Evolutionary conservation across 2,113 vertebrate species (phyloP).

Genomic region (Catagonus wagneri): DNA sequence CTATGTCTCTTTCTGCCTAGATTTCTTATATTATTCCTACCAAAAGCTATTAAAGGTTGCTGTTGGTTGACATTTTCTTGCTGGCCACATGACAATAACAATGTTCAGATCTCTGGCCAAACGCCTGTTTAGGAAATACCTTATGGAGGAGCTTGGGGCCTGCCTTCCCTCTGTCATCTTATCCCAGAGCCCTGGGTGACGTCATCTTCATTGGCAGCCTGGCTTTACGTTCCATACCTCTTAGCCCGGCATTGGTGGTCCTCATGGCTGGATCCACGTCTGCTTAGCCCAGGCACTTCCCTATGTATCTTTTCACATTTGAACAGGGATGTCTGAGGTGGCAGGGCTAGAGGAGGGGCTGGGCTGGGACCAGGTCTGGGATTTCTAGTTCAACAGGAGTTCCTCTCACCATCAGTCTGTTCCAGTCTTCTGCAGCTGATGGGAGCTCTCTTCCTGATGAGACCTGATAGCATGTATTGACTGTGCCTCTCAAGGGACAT

Average conservation of each 20-base stretch:
- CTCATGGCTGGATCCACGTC: background rate
- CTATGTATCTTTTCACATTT: background rate
- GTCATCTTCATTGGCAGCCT: background rate
- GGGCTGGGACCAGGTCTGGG: background rate
- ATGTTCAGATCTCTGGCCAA: conserved; percentile 46
- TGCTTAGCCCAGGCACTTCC: background rate
- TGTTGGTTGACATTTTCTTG: conserved; percentile 61
- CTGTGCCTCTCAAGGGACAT: background rate
- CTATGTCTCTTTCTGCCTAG: background rate
- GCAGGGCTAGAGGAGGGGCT: background rate
- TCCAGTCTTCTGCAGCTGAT: background rate
- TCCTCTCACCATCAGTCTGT: background rate
- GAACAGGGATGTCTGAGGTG: background rate
- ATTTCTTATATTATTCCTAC: conserved; percentile 53
- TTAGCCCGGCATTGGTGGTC: background rate
- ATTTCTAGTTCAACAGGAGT: background rate
- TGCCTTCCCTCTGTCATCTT: background rate
- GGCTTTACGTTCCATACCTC: background rate
- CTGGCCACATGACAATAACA: conserved; percentile 62
- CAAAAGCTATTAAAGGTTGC: conserved; percentile 60
- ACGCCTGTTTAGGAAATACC: conserved; percentile 46
- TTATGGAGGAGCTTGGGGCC: background rate
- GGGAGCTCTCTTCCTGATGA: background rate
- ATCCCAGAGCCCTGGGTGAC: background rate
- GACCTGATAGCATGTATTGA: background rate